These are phyloP conservation scores for Nasua narica DNA, from an alignment of 2,797 vertebrate genomes.

Conservation along the genomic window DNA sequence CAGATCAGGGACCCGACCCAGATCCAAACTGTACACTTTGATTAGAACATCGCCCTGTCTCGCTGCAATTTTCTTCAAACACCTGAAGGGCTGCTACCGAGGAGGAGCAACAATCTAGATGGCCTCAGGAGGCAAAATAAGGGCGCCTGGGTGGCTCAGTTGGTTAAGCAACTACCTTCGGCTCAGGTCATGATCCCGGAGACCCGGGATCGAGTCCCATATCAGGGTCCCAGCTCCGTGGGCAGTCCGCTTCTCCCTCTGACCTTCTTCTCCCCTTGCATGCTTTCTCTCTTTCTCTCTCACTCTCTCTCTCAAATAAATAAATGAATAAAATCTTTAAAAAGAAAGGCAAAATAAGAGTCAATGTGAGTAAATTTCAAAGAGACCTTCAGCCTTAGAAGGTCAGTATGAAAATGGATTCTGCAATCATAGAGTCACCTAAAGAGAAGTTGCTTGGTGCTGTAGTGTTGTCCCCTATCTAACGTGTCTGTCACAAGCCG, in stretches of 20 bases:
- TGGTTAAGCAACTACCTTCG: no score
- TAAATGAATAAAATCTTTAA: no score
- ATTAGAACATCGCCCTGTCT: background rate
- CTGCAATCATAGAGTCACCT: background rate
- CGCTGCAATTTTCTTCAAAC: background rate
- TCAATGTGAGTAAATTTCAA: background rate
- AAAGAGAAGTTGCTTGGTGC: background rate
- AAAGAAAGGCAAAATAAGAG: conserved; percentile 9
- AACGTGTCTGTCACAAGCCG: background rate
- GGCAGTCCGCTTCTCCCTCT: no score
- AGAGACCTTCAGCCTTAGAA: background rate
- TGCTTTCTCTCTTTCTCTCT: no score
- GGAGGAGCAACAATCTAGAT: background rate
- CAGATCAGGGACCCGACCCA: background rate
- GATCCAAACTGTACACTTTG: background rate
- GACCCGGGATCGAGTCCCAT: no score
- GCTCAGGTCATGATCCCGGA: no score
- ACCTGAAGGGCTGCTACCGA: background rate
- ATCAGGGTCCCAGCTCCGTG: no score
- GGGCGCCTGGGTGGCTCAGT: no score
- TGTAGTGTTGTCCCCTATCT: background rate
- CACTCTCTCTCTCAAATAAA: no score
- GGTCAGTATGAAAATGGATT: background rate
- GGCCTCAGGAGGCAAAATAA: background rate
- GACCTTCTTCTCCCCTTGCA: no score